phyloP scores from a whole-genome alignment of 2,113 vertebrate species.

The Gobius niger region DNA sequence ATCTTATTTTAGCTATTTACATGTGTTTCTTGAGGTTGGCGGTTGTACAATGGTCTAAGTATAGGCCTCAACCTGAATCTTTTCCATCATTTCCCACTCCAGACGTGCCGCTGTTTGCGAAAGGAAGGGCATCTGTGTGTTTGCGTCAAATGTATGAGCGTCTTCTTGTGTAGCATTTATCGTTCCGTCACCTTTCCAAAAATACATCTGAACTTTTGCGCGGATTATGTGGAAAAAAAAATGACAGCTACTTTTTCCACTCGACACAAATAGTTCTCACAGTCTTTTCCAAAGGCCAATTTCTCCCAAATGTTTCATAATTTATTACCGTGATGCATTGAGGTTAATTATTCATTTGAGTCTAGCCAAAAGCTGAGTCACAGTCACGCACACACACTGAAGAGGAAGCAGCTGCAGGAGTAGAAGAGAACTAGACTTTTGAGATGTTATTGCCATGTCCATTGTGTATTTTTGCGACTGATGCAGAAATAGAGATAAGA shows the following conservation, averaged over 20 bases:
- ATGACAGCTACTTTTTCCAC: background rate
- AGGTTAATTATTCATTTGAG: constrained; percentile 19
- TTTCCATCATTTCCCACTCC: too few relatives aligned
- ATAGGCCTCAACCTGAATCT: too few relatives aligned
- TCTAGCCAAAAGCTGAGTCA: constrained; percentile 18
- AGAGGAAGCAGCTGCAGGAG: constrained; percentile 1
- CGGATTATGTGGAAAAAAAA: background rate
- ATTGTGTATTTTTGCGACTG: background rate
- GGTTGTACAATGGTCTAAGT: too few relatives aligned
- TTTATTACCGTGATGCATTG: constrained; percentile 3
- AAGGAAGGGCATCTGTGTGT: too few relatives aligned
- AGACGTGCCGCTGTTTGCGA: too few relatives aligned
- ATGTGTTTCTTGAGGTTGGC: too few relatives aligned
- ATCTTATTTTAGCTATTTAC: too few relatives aligned
- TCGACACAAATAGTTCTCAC: background rate
- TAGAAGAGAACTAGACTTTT: background rate
- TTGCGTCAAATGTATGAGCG: too few relatives aligned
- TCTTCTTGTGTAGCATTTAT: background rate
- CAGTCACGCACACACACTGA: background rate
- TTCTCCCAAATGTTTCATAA: background rate
- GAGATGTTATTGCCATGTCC: background rate
- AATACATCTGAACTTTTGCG: background rate
- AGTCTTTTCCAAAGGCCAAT: background rate
- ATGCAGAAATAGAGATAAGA: background rate
- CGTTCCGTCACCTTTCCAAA: background rate